A percentile compares a stretch with the other conserved stretches of the same genome.
These are phyloP conservation scores for Ladona fulva DNA, from an alignment of 1,140 invertebrate species.

Conservation along the genomic window DNA sequence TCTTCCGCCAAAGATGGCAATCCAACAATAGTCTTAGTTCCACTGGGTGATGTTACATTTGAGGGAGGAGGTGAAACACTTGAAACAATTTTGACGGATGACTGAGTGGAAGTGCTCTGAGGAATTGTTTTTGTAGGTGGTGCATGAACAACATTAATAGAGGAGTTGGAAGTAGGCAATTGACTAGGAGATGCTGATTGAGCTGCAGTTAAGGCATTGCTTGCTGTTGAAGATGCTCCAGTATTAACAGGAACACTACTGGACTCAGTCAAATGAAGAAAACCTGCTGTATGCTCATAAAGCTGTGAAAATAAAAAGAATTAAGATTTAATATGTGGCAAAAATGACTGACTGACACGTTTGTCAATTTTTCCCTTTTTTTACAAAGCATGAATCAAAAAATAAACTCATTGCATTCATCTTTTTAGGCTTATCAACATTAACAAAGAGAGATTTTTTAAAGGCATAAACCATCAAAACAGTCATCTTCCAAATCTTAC, in stretches of 20 bases:
- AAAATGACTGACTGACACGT: too few species aligned
- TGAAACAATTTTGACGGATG: neutral
- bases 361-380: neutral
- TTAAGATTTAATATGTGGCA: neutral
- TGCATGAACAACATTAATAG: too few species aligned
- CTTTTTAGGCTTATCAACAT: too few species aligned
- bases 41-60: neutral
- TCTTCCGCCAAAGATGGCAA: neutral
- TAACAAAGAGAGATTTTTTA: too few species aligned
- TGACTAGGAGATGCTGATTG: neutral
- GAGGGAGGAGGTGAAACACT: neutral
- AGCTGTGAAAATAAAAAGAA: neutral
- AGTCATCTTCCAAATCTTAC: constrained; percentile 28
- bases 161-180: neutral
- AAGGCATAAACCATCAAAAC: too few species aligned
- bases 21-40: neutral
- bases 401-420: neutral
- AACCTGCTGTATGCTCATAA: neutral
- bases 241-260: neutral
- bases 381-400: neutral
- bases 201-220: neutral
- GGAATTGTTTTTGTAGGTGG: too few species aligned
- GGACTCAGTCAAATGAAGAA: neutral
- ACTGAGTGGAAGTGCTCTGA: neutral
- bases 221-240: neutral